phyloP scores from a whole-genome alignment of 2,113 vertebrate genomes.

The Menura novaehollandiae region DNA sequence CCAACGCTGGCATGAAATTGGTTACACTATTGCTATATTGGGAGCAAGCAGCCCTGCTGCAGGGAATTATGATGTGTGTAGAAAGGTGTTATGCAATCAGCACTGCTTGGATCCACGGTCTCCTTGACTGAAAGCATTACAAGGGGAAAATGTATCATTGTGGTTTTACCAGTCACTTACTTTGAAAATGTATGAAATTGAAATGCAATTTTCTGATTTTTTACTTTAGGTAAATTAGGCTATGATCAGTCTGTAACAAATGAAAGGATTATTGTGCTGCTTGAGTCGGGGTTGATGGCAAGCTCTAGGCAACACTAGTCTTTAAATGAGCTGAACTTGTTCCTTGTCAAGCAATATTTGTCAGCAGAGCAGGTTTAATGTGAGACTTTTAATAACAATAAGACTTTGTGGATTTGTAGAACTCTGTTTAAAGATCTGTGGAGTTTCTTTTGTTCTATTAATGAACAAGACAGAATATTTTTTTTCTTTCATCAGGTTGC shows the following conservation, averaged over 20 bases:
- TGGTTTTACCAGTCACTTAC: background rate
- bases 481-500: background rate
- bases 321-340: slow-evolving; percentile 13
- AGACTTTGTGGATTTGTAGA: background rate
- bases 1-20: background rate
- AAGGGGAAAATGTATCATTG: background rate
- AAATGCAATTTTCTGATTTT: background rate
- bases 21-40: background rate
- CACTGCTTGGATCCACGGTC: background rate
- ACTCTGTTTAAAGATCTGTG: background rate
- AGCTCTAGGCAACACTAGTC: background rate
- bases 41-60: background rate
- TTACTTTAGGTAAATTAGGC: background rate
- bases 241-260: background rate
- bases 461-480: background rate
- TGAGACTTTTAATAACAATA: background rate
- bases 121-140: background rate
- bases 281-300: background rate
- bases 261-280: background rate
- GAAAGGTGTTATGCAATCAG: background rate
- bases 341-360: background rate
- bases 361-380: background rate
- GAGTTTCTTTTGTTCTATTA: background rate
- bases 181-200: background rate
- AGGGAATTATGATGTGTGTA: background rate